Evolutionary conservation across 2,797 vertebrate species (phyloP), one percentile per base, ranked within the genome.

Genomic region (Aeoliscus strigatus): DNA sequence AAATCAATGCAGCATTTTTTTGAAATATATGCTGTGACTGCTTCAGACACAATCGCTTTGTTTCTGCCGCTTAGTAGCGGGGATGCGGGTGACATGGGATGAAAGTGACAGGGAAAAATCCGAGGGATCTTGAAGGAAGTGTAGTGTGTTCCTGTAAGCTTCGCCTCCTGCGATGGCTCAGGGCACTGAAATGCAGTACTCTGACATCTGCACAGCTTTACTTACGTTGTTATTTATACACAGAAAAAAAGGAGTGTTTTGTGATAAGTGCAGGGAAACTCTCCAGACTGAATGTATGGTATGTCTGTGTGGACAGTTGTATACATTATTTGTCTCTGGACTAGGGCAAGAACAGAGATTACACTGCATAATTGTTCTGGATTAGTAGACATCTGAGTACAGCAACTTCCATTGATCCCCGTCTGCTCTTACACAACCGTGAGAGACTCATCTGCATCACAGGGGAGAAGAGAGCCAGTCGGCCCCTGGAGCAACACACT

Each of bases 381-480:
- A 76, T 79, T 79, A 80, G 79, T 38, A 64, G 64, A 71, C 60
- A 75, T 78, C 70, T 73, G 58, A 78, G 66, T 58, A 61, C 60
- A 82, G 79, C 82, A 58, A 68, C 75, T 67, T 59, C 61, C 73
- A 81, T 78, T 78, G 78, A 85, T 83, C 69, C 54, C 61, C 42
- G 72, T 75, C 78, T 70, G 67, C 62, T 70, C 66, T 58, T 65
- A 62, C 56, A 64, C 61, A 73, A 55, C 42, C 45, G 41, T 7
- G 65, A 80, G 59, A 63, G 70, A 67, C 71, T 78, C 68, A 74
- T 70, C 67, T 59, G 58, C 70, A 78, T 82, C 80, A 82, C 69
- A 75, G 56, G 54, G 34, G 58, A 57, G 55, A 27, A 24, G 41
- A 31, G 59, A 68, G 64, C 40, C 63, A 56, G 51, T 50, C 27